Percentiles rank a stretch among this genome's conserved stretches.
These are phyloP conservation scores for Casuarius casuarius DNA, from an alignment of 2,113 vertebrate genomes.

Conservation along the genomic window DNA sequence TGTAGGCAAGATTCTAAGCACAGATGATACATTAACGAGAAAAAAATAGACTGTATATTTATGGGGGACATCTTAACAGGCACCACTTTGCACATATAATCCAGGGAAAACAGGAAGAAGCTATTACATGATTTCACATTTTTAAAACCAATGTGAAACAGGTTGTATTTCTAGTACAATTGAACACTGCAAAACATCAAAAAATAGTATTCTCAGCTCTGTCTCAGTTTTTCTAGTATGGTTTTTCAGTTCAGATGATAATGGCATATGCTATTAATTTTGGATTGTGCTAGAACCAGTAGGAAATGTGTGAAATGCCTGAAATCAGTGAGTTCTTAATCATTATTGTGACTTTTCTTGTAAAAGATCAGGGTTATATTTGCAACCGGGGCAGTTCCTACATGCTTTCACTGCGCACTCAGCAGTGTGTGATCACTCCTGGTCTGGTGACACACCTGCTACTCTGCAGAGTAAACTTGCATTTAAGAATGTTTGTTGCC, in stretches of 20 bases:
- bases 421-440: accelerated
- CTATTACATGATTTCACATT: background rate
- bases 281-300: background rate
- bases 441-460: accelerated
- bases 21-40: background rate
- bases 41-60: accelerated
- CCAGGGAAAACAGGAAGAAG: background rate
- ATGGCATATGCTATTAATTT: background rate
- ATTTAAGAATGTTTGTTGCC: background rate
- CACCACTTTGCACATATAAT: background rate
- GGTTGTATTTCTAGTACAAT: background rate
- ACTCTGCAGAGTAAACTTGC: background rate
- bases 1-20: background rate
- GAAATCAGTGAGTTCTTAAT: background rate
- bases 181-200: background rate
- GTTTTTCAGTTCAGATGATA: background rate
- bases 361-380: background rate
- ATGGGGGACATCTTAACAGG: background rate
- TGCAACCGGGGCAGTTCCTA: background rate
- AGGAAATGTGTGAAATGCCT: background rate
- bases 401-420: accelerated
- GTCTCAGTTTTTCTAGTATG: background rate
- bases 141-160: background rate
- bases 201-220: background rate
- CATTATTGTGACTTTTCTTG: accelerated